Percentiles rank a stretch among this genome's conserved stretches.
These are phyloP conservation scores for Drosophila yooni DNA, from an alignment of 2,888 invertebrate genomes.

Conservation along the genomic window DNA sequence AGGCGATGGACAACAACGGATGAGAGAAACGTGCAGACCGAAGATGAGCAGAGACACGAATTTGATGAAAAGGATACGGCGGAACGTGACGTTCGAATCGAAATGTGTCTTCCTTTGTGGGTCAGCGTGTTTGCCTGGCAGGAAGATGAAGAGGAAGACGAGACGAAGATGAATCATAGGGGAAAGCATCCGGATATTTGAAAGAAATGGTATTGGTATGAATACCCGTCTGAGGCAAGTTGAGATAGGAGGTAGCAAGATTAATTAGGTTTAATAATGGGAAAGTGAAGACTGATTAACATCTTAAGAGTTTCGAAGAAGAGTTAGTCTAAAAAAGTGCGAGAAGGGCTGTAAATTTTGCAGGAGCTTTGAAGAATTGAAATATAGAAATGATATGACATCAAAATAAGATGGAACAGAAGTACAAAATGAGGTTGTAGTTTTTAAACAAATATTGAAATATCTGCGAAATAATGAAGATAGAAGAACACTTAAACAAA, in stretches of 20 bases:
- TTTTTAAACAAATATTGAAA: background rate
- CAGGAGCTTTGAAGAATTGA: background rate
- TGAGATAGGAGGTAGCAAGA: background rate
- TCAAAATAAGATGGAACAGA: background rate
- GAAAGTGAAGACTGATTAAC: background rate
- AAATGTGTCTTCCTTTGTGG: slow-evolving; percentile 46
- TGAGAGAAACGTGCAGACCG: slow-evolving; percentile 12
- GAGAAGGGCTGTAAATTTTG: background rate
- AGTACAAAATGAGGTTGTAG: background rate
- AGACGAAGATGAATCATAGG: background rate
- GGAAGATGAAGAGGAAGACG: slow-evolving; percentile 6
- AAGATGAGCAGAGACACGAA: slow-evolving; percentile 20
- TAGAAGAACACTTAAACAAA: too few species aligned
- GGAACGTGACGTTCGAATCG: slow-evolving; percentile 49
- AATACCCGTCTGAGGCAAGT: background rate
- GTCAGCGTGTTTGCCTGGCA: slow-evolving; percentile 38
- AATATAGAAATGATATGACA: too few species aligned
- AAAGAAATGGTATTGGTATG: background rate
- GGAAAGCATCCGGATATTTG: background rate
- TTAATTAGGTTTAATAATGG: background rate
- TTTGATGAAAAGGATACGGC: slow-evolving; percentile 71
- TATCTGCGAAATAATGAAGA: too few species aligned
- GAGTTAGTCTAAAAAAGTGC: background rate
- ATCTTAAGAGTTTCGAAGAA: background rate
- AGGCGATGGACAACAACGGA: slow-evolving; percentile 18